A percentile compares a stretch with the other conserved stretches of the same genome.
Evolutionary conservation across 2,113 vertebrate species (phyloP).

Genomic region (Dinomys branickii): DNA sequence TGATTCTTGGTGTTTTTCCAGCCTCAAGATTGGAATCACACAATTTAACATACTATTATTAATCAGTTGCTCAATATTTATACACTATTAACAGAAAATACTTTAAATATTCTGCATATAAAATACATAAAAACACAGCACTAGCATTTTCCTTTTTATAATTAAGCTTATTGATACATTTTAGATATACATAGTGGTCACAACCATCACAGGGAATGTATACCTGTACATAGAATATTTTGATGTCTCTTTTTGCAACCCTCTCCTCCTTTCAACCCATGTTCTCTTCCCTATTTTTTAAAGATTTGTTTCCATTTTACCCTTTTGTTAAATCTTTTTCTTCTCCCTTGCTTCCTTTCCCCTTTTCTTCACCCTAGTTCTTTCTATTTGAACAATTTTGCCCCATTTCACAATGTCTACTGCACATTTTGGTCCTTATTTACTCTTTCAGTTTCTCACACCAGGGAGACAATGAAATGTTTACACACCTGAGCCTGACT

Average conservation of each 20-base stretch:
- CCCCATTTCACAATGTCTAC: background rate
- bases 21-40: constrained; percentile 39
- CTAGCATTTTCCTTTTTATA: background rate
- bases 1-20: background rate
- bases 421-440: background rate
- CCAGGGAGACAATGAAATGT: background rate
- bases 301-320: background rate
- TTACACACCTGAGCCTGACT: background rate
- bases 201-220: background rate
- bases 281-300: background rate
- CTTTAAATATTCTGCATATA: background rate
- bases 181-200: background rate
- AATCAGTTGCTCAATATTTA: constrained; percentile 40
- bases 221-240: background rate
- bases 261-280: too few relatives aligned
- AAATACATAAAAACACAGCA: background rate
- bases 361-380: background rate
- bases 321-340: background rate
- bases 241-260: background rate
- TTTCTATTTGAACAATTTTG: background rate
- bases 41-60: background rate
- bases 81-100: constrained; percentile 11
- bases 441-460: background rate
- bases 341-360: background rate
- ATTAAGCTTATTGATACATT: background rate